A percentile compares a stretch with the other conserved stretches of the same genome.
phyloP scores from a whole-genome alignment of 2,113 vertebrate species.

The Daubentonia madagascariensis region DNA sequence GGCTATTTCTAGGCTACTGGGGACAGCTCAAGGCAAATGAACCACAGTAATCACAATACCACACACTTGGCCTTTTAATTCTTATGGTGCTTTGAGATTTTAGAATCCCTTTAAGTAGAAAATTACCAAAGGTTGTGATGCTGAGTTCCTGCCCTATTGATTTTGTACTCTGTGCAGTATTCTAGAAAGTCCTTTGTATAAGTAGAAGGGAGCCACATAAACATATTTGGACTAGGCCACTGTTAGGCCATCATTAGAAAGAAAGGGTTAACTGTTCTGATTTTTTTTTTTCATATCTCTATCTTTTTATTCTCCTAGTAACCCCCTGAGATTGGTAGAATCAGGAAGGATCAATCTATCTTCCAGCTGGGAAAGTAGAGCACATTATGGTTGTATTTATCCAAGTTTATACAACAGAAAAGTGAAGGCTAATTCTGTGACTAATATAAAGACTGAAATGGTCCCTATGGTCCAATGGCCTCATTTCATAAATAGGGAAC shows the following conservation, averaged over 20 bases:
- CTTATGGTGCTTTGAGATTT: background rate
- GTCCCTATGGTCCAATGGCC: too few species aligned
- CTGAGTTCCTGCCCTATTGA: background rate
- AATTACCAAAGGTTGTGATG: background rate
- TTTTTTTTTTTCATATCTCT: background rate
- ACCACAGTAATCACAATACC: background rate
- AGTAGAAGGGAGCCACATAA: background rate
- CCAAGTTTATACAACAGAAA: background rate
- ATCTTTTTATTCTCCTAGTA: slow-evolving; percentile 4
- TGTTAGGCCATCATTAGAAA: background rate
- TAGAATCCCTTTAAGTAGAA: background rate
- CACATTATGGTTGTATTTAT: background rate
- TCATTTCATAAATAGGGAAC: background rate
- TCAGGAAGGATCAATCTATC: background rate
- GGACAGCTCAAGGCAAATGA: background rate
- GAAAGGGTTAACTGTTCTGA: background rate
- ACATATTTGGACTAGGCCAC: background rate
- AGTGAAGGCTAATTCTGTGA: background rate
- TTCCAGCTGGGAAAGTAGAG: background rate
- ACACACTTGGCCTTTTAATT: background rate
- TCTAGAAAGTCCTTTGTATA: background rate
- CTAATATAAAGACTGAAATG: background rate
- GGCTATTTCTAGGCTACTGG: background rate
- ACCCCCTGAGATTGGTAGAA: background rate
- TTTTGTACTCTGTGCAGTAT: background rate